phyloP scores from a whole-genome alignment of 2,113 vertebrate species.

The Cavia aperea region DNA sequence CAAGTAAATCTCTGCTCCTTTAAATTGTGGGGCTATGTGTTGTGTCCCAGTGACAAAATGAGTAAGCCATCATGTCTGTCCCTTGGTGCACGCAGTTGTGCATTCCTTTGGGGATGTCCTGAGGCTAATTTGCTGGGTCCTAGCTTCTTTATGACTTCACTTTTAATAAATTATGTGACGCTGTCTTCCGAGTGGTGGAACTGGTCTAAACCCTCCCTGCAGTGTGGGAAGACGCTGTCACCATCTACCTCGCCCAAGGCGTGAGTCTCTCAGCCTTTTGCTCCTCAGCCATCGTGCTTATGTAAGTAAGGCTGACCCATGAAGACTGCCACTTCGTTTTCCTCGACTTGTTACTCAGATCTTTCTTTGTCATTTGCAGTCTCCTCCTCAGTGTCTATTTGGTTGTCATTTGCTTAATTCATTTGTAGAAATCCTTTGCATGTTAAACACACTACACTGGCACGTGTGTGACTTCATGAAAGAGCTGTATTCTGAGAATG shows the following conservation, averaged over 20 bases:
- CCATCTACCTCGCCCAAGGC: neutral
- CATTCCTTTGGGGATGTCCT: neutral
- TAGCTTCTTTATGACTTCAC: neutral
- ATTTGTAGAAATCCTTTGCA: neutral
- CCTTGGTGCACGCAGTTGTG: fast-evolving
- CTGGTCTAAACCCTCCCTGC: fast-evolving
- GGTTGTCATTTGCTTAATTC: neutral
- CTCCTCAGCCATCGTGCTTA: neutral
- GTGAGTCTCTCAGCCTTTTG: fast-evolving
- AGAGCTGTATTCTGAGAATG: neutral
- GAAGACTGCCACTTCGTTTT: neutral
- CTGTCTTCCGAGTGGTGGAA: neutral
- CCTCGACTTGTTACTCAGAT: neutral
- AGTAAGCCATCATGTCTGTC: neutral
- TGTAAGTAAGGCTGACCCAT: too few relatives aligned
- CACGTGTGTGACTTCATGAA: neutral
- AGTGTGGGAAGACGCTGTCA: fast-evolving
- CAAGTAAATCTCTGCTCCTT: neutral
- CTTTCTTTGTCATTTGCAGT: neutral
- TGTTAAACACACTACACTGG: neutral
- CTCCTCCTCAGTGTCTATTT: neutral
- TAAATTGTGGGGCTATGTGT: neutral
- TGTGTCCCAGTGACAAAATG: neutral
- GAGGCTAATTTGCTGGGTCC: too few relatives aligned
- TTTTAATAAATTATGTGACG: neutral